Conservation (phyloP, 1,140 invertebrate species). For the Bilobella aurantiaca region DNA sequence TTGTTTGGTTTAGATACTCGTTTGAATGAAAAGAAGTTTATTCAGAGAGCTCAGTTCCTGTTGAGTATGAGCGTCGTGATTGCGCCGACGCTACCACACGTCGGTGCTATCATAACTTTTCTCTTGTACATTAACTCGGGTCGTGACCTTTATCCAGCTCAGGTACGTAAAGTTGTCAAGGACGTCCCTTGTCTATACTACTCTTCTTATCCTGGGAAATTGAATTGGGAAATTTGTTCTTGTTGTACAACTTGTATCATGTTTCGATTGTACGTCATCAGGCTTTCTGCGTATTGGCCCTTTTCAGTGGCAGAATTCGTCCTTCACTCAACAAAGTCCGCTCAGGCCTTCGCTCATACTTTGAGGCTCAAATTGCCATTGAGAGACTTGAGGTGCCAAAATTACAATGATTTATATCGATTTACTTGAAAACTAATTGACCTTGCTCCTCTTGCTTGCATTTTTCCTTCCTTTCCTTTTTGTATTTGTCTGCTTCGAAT, state of each 20-base stretch:
- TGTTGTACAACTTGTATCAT: too few relatives aligned
- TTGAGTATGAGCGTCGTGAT: slow-evolving; percentile 53
- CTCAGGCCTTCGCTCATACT: slow-evolving; percentile 19
- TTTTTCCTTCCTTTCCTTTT: neutral
- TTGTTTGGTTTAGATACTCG: slow-evolving; percentile 44
- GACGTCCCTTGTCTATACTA: too few relatives aligned
- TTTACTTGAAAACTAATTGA: too few relatives aligned
- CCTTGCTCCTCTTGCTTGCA: neutral
- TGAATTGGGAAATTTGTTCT: too few relatives aligned
- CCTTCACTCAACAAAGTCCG: slow-evolving; percentile 19
- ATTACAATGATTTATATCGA: too few relatives aligned
- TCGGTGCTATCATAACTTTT: slow-evolving; percentile 54
- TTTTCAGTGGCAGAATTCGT: slow-evolving; percentile 33
- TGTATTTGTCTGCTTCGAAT: neutral
- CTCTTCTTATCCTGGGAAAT: too few relatives aligned
- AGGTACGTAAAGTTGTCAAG: too few relatives aligned
- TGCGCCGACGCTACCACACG: slow-evolving; percentile 51
- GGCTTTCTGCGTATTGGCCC: slow-evolving; percentile 37
- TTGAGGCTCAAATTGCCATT: slow-evolving; percentile 20
- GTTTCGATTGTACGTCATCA: too few relatives aligned
- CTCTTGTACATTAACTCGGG: slow-evolving; percentile 51
- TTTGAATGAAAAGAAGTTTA: slow-evolving; percentile 45
- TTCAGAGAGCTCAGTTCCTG: slow-evolving; percentile 50
- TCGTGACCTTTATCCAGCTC: slow-evolving; percentile 49
- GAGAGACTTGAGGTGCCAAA: slow-evolving; percentile 34